Conservation (phyloP, 1,140 invertebrate species). For the Charaxes varanes region DNA sequence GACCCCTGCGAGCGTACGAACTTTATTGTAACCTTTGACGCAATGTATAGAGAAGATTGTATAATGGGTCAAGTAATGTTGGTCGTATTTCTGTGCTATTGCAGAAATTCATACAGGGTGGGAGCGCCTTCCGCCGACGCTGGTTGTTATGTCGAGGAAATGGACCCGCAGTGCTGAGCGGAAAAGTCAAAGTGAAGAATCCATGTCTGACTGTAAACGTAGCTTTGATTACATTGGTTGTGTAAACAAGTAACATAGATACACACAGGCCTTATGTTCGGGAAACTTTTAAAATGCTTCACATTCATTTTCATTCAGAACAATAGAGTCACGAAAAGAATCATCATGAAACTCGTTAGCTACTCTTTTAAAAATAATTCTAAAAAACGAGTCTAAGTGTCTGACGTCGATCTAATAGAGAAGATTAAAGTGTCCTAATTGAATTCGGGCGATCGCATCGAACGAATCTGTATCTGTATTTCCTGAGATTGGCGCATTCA, state of each 20-base stretch:
- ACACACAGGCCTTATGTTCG: slow-evolving; percentile 10
- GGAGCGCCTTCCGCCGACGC: slow-evolving; percentile 23
- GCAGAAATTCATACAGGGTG: slow-evolving; percentile 44
- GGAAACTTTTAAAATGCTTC: neutral
- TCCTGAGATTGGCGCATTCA: no score
- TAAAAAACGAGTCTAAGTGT: no score
- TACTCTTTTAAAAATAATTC: no score
- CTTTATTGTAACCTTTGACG: slow-evolving; percentile 11
- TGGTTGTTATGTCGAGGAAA: slow-evolving; percentile 44
- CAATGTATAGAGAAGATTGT: no score
- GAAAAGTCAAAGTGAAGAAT: slow-evolving; percentile 36
- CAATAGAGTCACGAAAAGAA: neutral
- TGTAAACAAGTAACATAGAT: slow-evolving; percentile 25
- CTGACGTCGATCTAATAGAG: no score
- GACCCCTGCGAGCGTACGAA: slow-evolving; percentile 20
- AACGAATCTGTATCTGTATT: no score
- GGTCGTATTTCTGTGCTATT: slow-evolving; percentile 15
- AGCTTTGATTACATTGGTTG: slow-evolving; percentile 32
- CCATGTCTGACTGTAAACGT: slow-evolving; percentile 24
- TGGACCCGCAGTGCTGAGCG: slow-evolving; percentile 33
- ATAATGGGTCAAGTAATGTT: no score
- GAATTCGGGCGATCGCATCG: no score
- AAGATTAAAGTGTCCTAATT: no score
- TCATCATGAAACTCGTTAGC: no score
- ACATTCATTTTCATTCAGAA: neutral